Percentiles rank a stretch among this genome's conserved stretches.
Evolutionary conservation across 2,113 vertebrate genomes (phyloP).

Genomic region (Antechinus flavipes): DNA sequence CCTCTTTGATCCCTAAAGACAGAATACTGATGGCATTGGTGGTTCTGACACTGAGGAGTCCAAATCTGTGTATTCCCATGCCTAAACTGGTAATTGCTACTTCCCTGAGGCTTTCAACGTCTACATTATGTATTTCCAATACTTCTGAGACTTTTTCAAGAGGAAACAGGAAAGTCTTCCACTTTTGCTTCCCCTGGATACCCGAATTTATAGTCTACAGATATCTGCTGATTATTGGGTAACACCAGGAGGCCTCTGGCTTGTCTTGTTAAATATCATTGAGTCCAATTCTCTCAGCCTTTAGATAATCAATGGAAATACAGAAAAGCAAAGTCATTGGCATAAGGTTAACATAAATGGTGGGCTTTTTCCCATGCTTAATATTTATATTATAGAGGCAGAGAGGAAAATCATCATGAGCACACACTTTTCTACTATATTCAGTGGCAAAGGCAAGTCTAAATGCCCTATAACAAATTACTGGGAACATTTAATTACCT

Average conservation of each 20-base stretch:
- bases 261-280: not conserved
- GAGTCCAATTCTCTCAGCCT: not conserved
- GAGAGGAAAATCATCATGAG: not conserved
- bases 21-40: not conserved
- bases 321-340: not conserved
- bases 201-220: not conserved
- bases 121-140: not conserved
- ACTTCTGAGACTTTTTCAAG: not conserved
- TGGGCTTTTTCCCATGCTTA: not conserved
- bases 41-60: not conserved
- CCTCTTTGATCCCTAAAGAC: not conserved
- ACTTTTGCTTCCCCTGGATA: not conserved
- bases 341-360: not conserved
- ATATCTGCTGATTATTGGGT: not conserved
- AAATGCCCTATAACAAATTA: conserved; percentile 56
- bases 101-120: not conserved
- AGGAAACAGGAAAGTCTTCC: not conserved
- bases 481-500: conserved; percentile 39
- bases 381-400: not conserved
- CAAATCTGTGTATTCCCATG: not conserved
- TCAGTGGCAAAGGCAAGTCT: conserved; percentile 1
- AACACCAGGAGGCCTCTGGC: not conserved
- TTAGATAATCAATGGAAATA: conserved; percentile 8
- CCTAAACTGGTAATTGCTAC: not conserved
- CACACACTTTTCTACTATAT: not conserved